Evolutionary conservation across 2,113 vertebrate species (phyloP).

Genomic region (Paracanthobrama guichenoti): DNA sequence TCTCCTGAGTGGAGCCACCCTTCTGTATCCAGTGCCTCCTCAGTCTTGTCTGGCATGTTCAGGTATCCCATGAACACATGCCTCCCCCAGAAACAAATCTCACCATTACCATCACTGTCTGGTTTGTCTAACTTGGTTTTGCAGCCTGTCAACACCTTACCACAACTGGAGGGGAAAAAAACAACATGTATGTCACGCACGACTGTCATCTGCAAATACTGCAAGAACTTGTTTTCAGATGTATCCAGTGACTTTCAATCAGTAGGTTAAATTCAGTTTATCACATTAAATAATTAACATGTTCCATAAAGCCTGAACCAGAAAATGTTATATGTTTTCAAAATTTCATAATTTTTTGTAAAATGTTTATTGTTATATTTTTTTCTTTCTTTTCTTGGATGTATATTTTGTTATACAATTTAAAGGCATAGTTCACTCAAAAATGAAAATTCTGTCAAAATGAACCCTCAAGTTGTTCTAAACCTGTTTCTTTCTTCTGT

Average conservation of each 20-base stretch:
- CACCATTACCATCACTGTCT: constrained; percentile 72
- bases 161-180: constrained; percentile 67
- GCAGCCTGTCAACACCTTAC: constrained; percentile 70
- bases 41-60: constrained; percentile 72
- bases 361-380: too few species aligned
- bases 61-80: constrained; percentile 83
- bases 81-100: constrained; percentile 80
- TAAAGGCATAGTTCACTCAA: too few species aligned
- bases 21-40: constrained; percentile 71
- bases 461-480: too few species aligned
- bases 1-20: constrained; percentile 82
- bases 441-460: too few species aligned
- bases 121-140: constrained; percentile 71
- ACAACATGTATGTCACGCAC: neutral
- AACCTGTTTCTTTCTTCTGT: too few species aligned
- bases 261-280: neutral
- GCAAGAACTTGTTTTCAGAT: neutral
- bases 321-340: too few species aligned
- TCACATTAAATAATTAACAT: neutral
- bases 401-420: too few species aligned
- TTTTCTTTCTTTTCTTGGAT: too few species aligned
- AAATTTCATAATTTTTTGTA: too few species aligned
- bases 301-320: too few species aligned
- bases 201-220: neutral
- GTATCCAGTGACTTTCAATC: neutral